These are phyloP conservation scores for Myrmecobius fasciatus DNA, from an alignment of 2,113 vertebrate genomes.

Conservation along the genomic window DNA sequence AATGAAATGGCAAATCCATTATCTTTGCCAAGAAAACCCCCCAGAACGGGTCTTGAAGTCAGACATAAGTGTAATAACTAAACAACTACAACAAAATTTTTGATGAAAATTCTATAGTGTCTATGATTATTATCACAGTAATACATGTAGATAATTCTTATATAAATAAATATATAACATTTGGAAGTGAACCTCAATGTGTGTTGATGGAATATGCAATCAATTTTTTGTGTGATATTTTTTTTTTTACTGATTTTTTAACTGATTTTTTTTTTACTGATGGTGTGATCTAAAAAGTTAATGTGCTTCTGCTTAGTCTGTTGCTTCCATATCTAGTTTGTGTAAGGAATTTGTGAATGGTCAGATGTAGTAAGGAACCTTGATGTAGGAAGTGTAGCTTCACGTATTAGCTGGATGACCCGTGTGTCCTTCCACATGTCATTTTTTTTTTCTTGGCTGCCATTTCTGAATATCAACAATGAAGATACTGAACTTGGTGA, in stretches of 20 bases:
- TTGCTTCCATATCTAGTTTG: background rate
- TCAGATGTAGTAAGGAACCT: background rate
- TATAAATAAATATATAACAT: background rate
- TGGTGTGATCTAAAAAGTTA: background rate
- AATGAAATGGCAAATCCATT: background rate
- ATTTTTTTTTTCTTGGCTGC: background rate
- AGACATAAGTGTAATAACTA: background rate
- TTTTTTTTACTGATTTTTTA: no score
- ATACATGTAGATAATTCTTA: background rate
- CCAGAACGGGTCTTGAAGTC: background rate
- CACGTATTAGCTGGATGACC: background rate
- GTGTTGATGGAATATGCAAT: background rate
- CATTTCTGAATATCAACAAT: background rate
- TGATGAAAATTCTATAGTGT: background rate
- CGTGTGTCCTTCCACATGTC: background rate
- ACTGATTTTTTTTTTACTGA: no score
- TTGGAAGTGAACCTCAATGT: background rate
- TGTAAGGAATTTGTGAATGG: background rate
- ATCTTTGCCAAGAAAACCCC: background rate
- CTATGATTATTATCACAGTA: background rate
- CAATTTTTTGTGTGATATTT: no score
- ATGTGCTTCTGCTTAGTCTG: background rate
- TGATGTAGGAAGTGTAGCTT: background rate
- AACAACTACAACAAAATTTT: background rate
- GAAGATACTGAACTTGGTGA: background rate